These are phyloP conservation scores for Calidris pygmaea DNA, from an alignment of 2,113 vertebrate genomes.

Conservation along the genomic window DNA sequence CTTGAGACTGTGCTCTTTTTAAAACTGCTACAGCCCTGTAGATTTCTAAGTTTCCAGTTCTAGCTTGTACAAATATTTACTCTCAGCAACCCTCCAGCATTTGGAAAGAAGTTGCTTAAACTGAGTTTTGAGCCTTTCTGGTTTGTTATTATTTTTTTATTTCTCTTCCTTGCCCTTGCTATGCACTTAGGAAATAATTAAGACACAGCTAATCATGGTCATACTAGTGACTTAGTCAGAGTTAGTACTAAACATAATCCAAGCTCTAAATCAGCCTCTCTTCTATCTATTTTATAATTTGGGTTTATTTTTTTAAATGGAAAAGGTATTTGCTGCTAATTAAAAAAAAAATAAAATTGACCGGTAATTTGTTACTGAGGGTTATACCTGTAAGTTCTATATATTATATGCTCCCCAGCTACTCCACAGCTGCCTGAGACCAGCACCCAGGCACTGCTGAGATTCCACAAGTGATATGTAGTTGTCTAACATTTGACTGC, in stretches of 20 bases:
- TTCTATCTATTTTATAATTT: background rate
- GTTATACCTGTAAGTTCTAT: background rate
- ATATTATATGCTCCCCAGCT: background rate
- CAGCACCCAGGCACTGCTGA: background rate
- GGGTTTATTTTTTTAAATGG: background rate
- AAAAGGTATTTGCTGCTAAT: background rate
- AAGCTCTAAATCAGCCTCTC: background rate
- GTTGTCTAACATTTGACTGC: background rate
- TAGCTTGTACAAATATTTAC: background rate
- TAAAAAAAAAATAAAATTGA: background rate
- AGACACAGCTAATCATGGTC: background rate
- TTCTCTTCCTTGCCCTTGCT: background rate
- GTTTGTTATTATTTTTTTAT: background rate
- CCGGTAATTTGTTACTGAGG: background rate
- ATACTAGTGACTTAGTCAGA: background rate
- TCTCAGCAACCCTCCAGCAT: background rate
- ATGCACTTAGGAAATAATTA: background rate
- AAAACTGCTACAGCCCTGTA: background rate
- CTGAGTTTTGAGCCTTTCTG: background rate
- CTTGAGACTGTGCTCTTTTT: background rate
- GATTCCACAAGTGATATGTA: background rate
- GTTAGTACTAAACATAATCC: background rate
- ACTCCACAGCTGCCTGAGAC: background rate
- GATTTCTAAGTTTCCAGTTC: background rate
- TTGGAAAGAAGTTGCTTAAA: background rate